Evolutionary conservation across 2,797 vertebrate genomes (phyloP).

Genomic region (Acrossocheilus fasciatus): DNA sequence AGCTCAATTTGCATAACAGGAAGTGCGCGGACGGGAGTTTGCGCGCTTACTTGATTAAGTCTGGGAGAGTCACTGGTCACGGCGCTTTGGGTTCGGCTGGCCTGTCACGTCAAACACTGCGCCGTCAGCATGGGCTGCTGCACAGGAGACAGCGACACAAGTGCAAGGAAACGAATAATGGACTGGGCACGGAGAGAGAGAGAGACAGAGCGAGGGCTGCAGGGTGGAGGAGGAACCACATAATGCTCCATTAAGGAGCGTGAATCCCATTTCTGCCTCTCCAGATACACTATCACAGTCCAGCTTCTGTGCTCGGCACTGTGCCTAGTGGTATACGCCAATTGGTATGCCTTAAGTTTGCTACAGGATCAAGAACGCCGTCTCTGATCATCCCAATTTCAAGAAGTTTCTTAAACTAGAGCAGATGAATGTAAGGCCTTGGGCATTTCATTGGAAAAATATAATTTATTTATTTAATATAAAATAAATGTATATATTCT

Average conservation of each 20-base stretch:
- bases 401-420: constrained; percentile 45
- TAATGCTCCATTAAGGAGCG: constrained; percentile 76
- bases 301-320: constrained; percentile 63
- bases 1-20: constrained; percentile 61
- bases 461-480: not conserved
- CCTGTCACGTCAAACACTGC: constrained; percentile 33
- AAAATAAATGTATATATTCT: not conserved
- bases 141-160: constrained; percentile 66
- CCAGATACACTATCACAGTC: constrained; percentile 47
- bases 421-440: not conserved
- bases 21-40: constrained; percentile 21
- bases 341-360: constrained; percentile 59
- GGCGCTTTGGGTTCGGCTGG: constrained; percentile 7
- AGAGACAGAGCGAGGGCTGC: not conserved
- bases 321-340: constrained; percentile 63
- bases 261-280: constrained; percentile 67
- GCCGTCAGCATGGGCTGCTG: not conserved
- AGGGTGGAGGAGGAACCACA: constrained; percentile 61
- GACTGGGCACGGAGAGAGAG: constrained; percentile 37
- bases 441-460: not conserved
- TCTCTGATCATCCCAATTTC: constrained; percentile 69
- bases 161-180: constrained; percentile 69
- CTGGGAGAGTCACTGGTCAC: not conserved
- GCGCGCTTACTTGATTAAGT: not conserved
- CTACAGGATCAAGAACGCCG: constrained; percentile 65